Conservation (phyloP, 2,797 vertebrate species). For the Trematomus bernacchii region DNA sequence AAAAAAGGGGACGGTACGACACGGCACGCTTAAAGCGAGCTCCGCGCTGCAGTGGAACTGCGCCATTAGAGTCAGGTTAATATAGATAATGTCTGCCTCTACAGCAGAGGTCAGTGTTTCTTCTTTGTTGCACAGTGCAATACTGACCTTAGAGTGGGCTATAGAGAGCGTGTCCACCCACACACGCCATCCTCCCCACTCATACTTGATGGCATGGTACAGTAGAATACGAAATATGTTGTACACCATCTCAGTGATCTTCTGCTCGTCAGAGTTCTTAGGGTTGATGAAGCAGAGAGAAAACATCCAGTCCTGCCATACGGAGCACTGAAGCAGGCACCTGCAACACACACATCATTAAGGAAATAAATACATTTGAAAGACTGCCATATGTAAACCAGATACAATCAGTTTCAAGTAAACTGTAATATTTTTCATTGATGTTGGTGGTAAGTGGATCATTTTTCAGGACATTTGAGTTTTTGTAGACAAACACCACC, state of each 20-base stretch:
- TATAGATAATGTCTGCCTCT: slow-evolving; percentile 8
- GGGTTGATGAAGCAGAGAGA: slow-evolving; percentile 97
- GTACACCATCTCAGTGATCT: slow-evolving; percentile 98
- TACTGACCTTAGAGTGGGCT: slow-evolving; percentile 96
- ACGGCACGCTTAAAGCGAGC: no score
- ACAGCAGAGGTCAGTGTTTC: slow-evolving; percentile 72
- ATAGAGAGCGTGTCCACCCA: slow-evolving; percentile 99
- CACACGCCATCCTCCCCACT: slow-evolving; percentile 99
- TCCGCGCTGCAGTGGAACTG: no score
- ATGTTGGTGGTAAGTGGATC: background rate
- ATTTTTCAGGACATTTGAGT: background rate
- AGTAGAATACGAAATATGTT: slow-evolving; percentile 98
- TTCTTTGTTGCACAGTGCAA: slow-evolving; percentile 82
- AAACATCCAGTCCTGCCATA: slow-evolving; percentile 99
- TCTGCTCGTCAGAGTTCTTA: slow-evolving; percentile 96
- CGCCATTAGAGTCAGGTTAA: background rate
- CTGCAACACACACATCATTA: slow-evolving; percentile 69
- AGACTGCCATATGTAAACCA: background rate
- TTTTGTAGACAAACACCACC: no score
- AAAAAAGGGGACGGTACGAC: no score
- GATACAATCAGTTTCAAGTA: background rate
- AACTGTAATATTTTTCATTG: slow-evolving; percentile 2
- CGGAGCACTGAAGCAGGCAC: slow-evolving; percentile 97
- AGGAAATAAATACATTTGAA: background rate
- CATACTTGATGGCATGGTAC: slow-evolving; percentile 98